Evolutionary conservation across 2,888 invertebrate species (phyloP).

Genomic region (Priocnemis perturbator): DNA sequence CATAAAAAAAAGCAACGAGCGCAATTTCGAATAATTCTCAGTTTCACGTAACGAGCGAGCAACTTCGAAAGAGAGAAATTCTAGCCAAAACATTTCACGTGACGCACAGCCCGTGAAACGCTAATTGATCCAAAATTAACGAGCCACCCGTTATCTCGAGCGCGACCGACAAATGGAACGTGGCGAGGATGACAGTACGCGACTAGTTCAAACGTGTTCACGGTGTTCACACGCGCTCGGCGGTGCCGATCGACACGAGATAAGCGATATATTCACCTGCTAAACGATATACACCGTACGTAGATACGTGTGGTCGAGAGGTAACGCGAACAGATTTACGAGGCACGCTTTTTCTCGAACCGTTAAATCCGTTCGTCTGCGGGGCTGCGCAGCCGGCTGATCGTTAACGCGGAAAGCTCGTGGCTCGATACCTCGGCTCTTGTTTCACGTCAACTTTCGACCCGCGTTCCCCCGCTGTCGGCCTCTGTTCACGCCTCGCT

Average conservation of each 20-base stretch:
- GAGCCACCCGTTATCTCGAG: constrained; percentile 58
- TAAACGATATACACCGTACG: neutral
- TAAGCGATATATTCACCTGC: constrained; percentile 40
- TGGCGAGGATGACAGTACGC: constrained; percentile 50
- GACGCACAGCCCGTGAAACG: constrained; percentile 42
- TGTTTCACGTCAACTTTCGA: too few relatives aligned
- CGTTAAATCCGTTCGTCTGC: constrained; percentile 9
- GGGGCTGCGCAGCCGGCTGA: too few relatives aligned
- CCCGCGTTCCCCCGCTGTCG: too few relatives aligned
- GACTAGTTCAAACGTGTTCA: constrained; percentile 43
- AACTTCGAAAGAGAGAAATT: neutral
- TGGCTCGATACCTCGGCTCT: too few relatives aligned
- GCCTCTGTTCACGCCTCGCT: too few relatives aligned
- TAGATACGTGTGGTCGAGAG: too few relatives aligned
- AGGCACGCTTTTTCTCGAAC: constrained; percentile 10
- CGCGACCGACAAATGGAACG: constrained; percentile 60
- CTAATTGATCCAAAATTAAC: constrained; percentile 69
- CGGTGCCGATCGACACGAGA: constrained; percentile 46
- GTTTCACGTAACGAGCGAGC: neutral
- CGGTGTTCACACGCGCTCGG: constrained; percentile 26
- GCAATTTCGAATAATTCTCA: too few relatives aligned
- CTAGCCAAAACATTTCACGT: neutral
- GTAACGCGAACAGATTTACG: constrained; percentile 48
- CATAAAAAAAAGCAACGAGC: too few relatives aligned
- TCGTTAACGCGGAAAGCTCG: too few relatives aligned